phyloP scores from a whole-genome alignment of 2,113 vertebrate species.

The Rutilus rutilus region DNA sequence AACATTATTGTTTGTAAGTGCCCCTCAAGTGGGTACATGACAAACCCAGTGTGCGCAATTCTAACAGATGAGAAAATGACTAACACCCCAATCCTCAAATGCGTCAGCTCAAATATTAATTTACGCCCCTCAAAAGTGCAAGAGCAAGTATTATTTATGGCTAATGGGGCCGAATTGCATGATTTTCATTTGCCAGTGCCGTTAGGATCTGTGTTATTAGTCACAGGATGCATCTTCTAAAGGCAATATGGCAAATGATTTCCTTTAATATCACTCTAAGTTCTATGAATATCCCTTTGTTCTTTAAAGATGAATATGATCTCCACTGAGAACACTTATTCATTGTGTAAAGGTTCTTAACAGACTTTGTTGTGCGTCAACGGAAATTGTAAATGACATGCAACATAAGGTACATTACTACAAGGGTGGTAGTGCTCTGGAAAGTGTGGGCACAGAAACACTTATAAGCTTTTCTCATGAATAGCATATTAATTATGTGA shows the following conservation, averaged over 20 bases:
- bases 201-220: slow-evolving; percentile 54
- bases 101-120: slow-evolving; percentile 49
- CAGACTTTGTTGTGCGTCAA: neutral
- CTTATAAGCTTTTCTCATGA: neutral
- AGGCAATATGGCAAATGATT: slow-evolving; percentile 46
- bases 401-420: too few species aligned
- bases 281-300: slow-evolving; percentile 21
- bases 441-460: too few species aligned
- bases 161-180: slow-evolving; percentile 53
- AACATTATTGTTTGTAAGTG: slow-evolving; percentile 49
- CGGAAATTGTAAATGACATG: neutral
- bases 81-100: slow-evolving; percentile 33
- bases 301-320: neutral
- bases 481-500: neutral
- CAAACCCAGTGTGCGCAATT: slow-evolving; percentile 29
- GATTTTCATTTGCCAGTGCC: slow-evolving; percentile 36
- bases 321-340: slow-evolving; percentile 7
- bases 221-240: slow-evolving; percentile 39
- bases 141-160: slow-evolving; percentile 54
- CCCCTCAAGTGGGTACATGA: slow-evolving; percentile 14
- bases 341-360: neutral
- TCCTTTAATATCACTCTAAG: slow-evolving; percentile 32
- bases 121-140: slow-evolving; percentile 40
- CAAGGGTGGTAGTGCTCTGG: neutral
- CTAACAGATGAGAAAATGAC: slow-evolving; percentile 36